Percentiles rank a stretch among this genome's conserved stretches.
These are phyloP conservation scores for Eristalinus aeneus DNA, from an alignment of 2,888 invertebrate species.

Conservation along the genomic window DNA sequence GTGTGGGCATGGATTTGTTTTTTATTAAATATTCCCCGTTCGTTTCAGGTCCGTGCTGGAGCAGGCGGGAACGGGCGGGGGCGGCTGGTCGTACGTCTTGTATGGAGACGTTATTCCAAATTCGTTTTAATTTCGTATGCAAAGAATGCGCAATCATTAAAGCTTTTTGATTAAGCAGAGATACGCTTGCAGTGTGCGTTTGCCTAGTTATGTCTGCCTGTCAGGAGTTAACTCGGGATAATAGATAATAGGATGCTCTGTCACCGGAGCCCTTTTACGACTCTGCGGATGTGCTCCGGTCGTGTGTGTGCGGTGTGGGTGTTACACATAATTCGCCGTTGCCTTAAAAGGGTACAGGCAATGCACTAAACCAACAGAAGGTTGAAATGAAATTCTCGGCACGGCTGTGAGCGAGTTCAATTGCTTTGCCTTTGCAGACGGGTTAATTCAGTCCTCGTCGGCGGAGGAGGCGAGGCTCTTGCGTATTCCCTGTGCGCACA, in stretches of 20 bases:
- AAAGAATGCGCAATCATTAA: constrained; percentile 41
- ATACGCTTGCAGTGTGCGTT: neutral
- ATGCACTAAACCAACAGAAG: constrained; percentile 1
- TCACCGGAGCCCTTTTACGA: neutral
- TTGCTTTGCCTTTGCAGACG: constrained; percentile 6
- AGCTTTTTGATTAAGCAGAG: constrained; percentile 46
- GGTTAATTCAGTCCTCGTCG: neutral
- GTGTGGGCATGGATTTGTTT: neutral
- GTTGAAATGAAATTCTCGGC: neutral
- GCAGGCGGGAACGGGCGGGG: no score
- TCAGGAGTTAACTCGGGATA: neutral
- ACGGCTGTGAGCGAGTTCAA: constrained; percentile 17
- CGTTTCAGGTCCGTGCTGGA: neutral
- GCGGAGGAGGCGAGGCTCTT: neutral
- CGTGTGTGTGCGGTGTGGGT: neutral
- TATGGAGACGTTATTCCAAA: constrained; percentile 46
- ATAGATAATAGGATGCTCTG: neutral
- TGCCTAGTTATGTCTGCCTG: neutral
- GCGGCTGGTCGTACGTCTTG: neutral
- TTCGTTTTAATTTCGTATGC: constrained; percentile 60
- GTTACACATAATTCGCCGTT: neutral
- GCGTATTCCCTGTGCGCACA: neutral
- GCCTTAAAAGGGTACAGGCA: neutral
- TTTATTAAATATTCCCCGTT: neutral
- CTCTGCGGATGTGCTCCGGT: neutral